Conservation (phyloP, 2,888 invertebrate genomes). For the Pycnomerus fuliginosus region DNA sequence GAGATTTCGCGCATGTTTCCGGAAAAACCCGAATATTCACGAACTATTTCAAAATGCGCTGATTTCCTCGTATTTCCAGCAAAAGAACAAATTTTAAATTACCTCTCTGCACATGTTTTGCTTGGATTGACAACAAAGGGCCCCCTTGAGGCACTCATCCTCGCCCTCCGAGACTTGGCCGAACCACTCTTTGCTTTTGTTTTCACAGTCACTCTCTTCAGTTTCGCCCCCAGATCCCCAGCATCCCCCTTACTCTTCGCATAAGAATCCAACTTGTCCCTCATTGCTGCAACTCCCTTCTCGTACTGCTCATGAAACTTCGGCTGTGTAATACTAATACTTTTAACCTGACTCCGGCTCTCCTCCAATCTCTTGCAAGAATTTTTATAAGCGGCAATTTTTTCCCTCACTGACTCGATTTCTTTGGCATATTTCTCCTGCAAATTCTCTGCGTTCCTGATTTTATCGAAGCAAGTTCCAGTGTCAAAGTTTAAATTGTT, state of each 20-base stretch:
- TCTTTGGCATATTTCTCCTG: slow-evolving; percentile 44
- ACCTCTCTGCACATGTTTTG: too few species aligned
- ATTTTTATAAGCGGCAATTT: slow-evolving; percentile 40
- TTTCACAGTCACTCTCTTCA: too few species aligned
- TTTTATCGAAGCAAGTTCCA: slow-evolving; percentile 47
- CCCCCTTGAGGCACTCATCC: too few species aligned
- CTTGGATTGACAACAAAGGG: too few species aligned
- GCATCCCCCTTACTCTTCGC: too few species aligned
- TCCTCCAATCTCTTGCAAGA: slow-evolving; percentile 11
- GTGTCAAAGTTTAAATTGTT: slow-evolving; percentile 41
- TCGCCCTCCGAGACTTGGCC: background rate
- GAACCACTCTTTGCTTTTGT: too few species aligned
- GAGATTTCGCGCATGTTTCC: too few species aligned
- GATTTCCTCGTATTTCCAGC: too few species aligned
- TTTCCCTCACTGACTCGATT: slow-evolving; percentile 44
- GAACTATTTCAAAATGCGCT: too few species aligned
- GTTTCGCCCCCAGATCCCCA: background rate
- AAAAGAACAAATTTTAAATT: too few species aligned
- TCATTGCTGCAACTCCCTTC: slow-evolving; percentile 5
- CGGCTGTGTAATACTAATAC: too few species aligned
- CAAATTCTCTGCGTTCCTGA: slow-evolving; percentile 36
- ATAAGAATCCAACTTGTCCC: slow-evolving; percentile 1
- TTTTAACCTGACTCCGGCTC: background rate
- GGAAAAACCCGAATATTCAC: too few species aligned
- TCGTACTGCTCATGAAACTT: slow-evolving; percentile 1